phyloP scores from a whole-genome alignment of 1,140 invertebrate genomes.

The Papilio polyxenes region DNA sequence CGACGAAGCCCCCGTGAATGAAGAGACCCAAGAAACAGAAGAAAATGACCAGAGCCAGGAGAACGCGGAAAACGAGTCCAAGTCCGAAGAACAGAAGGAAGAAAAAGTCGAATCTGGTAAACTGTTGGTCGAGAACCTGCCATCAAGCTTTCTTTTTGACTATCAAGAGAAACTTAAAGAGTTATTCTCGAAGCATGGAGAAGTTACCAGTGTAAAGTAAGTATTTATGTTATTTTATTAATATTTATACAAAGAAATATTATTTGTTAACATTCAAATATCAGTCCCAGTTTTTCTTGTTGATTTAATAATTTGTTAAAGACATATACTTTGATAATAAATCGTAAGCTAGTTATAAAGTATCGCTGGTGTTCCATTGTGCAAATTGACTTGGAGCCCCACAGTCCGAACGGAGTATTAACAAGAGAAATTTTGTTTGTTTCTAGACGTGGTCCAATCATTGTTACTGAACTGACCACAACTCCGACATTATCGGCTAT shows the following conservation, averaged over 20 bases:
- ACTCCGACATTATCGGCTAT: conserved; percentile 80
- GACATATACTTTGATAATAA: conserved; percentile 37
- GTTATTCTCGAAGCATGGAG: conserved; percentile 75
- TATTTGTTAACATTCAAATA: conserved; percentile 78
- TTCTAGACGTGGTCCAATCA: conserved; percentile 81
- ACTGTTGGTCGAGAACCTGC: conserved; percentile 76
- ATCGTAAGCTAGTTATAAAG: conserved; percentile 42
- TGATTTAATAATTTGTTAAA: conserved; percentile 43
- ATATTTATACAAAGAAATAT: conserved; percentile 47
- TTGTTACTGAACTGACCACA: conserved; percentile 79
- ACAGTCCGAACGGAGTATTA: conserved; percentile 68
- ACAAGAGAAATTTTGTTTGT: conserved; percentile 76
- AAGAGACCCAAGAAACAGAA: conserved; percentile 43
- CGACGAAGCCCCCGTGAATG: conserved; percentile 37
- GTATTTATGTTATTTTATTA: conserved; percentile 44
- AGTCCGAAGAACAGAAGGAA: conserved; percentile 65
- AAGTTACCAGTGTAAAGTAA: conserved; percentile 74
- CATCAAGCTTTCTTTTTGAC: conserved; percentile 74
- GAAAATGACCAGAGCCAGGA: conserved; percentile 53
- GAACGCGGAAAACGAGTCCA: conserved; percentile 50
- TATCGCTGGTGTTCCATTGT: conserved; percentile 55
- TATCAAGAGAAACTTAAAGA: conserved; percentile 78
- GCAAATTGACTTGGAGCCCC: conserved; percentile 58
- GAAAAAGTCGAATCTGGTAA: conserved; percentile 77
- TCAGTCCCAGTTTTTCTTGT: conserved; percentile 62